phyloP scores from a whole-genome alignment of 2,888 invertebrate genomes.

The Neelides folsomi region DNA sequence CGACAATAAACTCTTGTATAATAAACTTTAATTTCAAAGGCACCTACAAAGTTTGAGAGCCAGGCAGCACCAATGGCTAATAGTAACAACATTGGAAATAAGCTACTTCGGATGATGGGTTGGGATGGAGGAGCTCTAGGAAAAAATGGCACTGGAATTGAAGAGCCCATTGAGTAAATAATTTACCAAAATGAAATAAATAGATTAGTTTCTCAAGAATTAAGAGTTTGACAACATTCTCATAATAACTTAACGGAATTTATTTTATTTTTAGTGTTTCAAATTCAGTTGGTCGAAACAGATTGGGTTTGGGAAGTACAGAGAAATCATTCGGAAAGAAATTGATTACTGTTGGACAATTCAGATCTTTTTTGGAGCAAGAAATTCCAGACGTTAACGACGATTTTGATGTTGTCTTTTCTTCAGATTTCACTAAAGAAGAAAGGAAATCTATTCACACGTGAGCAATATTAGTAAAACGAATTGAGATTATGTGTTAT shows the following conservation, averaged over 20 bases:
- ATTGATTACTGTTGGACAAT: conserved; percentile 17
- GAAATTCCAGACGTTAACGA: conserved; percentile 35
- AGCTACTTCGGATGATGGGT: conserved; percentile 54
- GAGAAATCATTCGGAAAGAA: conserved; percentile 3
- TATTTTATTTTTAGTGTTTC: conserved; percentile 14
- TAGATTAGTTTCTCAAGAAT: no score
- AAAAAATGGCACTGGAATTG: conserved; percentile 48
- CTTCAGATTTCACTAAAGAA: conserved; percentile 38
- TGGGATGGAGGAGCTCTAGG: conserved; percentile 57
- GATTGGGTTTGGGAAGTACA: conserved; percentile 36
- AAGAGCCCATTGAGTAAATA: conserved; percentile 46
- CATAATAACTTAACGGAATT: neutral
- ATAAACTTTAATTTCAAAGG: conserved; percentile 1
- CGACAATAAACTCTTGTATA: neutral
- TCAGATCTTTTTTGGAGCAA: conserved; percentile 35
- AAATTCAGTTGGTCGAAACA: conserved; percentile 25
- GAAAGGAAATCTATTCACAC: conserved; percentile 40
- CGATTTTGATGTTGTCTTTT: conserved; percentile 38
- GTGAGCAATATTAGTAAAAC: conserved; percentile 27
- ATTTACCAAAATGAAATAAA: no score
- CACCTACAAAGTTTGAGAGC: conserved; percentile 1
- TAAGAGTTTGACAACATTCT: neutral
- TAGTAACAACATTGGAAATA: conserved; percentile 42
- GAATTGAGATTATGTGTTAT: no score
- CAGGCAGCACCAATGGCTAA: neutral